Percentiles rank a stretch among this genome's conserved stretches.
phyloP scores from a whole-genome alignment of 2,888 invertebrate genomes.

The Brachypterus glaber region DNA sequence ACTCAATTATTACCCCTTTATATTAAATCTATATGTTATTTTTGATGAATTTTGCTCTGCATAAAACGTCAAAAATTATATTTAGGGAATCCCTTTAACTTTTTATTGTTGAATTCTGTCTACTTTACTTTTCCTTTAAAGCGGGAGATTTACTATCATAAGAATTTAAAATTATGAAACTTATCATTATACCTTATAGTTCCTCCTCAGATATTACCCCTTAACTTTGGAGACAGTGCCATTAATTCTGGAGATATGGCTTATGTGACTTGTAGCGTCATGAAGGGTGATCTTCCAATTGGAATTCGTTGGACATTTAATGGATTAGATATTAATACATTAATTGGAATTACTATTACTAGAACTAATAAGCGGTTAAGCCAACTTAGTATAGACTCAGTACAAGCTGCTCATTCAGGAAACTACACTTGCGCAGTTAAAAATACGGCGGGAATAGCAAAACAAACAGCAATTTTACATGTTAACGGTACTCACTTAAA shows the following conservation, averaged over 20 bases:
- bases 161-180: too few relatives aligned
- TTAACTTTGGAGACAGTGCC: conserved; percentile 39
- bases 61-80: too few relatives aligned
- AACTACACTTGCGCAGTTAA: conserved; percentile 59
- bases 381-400: conserved; percentile 50
- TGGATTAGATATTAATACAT: conserved; percentile 49
- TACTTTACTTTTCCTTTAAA: too few relatives aligned
- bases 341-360: conserved; percentile 42
- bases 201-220: conserved; percentile 39
- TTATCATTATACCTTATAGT: conserved; percentile 46
- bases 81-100: too few relatives aligned
- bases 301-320: conserved; percentile 63
- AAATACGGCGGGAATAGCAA: conserved; percentile 55
- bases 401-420: conserved; percentile 60
- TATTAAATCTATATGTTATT: too few relatives aligned
- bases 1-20: too few relatives aligned
- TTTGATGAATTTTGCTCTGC: too few relatives aligned
- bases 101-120: too few relatives aligned
- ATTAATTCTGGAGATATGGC: conserved; percentile 58
- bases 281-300: conserved; percentile 63
- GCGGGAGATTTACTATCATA: too few relatives aligned
- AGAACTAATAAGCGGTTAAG: conserved; percentile 44
- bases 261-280: conserved; percentile 54
- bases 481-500: conserved; percentile 49
- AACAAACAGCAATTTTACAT: conserved; percentile 51